These are phyloP conservation scores for Macrobrachium rosenbergii DNA, from an alignment of 1,140 invertebrate genomes.

Conservation along the genomic window DNA sequence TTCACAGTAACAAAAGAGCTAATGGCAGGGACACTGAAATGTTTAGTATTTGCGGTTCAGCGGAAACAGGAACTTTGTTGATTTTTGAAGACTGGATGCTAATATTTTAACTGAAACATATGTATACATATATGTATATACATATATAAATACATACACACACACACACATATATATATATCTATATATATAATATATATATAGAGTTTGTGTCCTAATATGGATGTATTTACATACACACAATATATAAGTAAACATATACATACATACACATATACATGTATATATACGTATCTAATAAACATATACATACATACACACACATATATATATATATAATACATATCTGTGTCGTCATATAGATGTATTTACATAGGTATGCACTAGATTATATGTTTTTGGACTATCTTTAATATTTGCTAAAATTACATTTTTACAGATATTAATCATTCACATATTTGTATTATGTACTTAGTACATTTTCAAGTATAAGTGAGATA, in stretches of 20 bases:
- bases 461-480: too few relatives aligned
- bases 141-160: slow-evolving; percentile 16
- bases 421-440: background rate
- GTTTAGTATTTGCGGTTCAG: too few relatives aligned
- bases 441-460: background rate
- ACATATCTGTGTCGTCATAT: background rate
- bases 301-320: slow-evolving; percentile 30
- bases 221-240: background rate
- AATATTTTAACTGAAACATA: too few relatives aligned
- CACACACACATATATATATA: slow-evolving; percentile 25
- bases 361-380: slow-evolving; percentile 9
- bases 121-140: slow-evolving; percentile 12
- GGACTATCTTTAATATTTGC: background rate
- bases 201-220: slow-evolving; percentile 4
- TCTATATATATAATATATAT: slow-evolving; percentile 28
- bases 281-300: slow-evolving; percentile 21
- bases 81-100: too few relatives aligned
- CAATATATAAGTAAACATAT: slow-evolving; percentile 30
- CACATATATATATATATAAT: slow-evolving; percentile 37
- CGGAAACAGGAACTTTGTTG: too few relatives aligned
- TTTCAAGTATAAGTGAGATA: too few relatives aligned
- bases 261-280: slow-evolving; percentile 35
- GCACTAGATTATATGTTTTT: slow-evolving; percentile 1
- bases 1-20: too few relatives aligned
- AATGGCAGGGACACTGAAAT: too few relatives aligned